Base-by-base conservation (phyloP, 2,888 invertebrate species). In the Arrhopalites spinosus region DNA sequence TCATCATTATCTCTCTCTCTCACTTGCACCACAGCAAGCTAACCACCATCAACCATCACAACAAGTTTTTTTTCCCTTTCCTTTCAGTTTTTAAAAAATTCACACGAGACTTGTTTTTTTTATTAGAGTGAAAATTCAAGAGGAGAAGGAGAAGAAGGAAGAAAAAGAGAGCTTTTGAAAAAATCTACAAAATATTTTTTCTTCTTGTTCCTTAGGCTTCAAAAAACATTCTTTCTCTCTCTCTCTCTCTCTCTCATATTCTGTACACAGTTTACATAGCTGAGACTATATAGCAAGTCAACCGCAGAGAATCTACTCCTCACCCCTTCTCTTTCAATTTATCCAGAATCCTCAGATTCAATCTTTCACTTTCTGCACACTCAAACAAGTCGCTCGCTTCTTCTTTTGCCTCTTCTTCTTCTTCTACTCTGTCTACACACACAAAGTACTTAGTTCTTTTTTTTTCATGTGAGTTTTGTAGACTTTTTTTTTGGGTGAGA, bases 361-460 rank as follows among this genome's bases (percentile, higher is more conserved):
- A 36, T 36, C 36, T 45, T 45, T 68, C n/a, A 68, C 67, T 68
- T 68, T 68, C 67, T 68, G 47, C 67, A 47, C 47, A 68, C 67
- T 43, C 67, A 43, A 23, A 68, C 45, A 43, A 68, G 67, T 69
- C 53, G 53, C 27, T 69, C 53, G n/a, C 7, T 69, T 69, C 47
- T 29, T 30, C 29, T 17, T n/a, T 30, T 17, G 15, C 50, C 50
- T 50, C 50, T 17, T 50, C 50, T 17, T 50, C 50, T 50, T 17
- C 50, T 17, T 3, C 17, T 15, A 50, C 17, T n/a, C 3, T 50
- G n/a, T 50, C 50, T 50, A 8, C 7, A 69, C 69, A 8, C 7
- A 69, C 69, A 50, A 69, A 69, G 69, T 69, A 69, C 69, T 69
- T 69, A 53, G 47, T 53, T 47, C 59, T 25, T n/a, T 56, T 56